phyloP scores from a whole-genome alignment of 2,888 invertebrate genomes.

The Sphaerophoria rueppellii region DNA sequence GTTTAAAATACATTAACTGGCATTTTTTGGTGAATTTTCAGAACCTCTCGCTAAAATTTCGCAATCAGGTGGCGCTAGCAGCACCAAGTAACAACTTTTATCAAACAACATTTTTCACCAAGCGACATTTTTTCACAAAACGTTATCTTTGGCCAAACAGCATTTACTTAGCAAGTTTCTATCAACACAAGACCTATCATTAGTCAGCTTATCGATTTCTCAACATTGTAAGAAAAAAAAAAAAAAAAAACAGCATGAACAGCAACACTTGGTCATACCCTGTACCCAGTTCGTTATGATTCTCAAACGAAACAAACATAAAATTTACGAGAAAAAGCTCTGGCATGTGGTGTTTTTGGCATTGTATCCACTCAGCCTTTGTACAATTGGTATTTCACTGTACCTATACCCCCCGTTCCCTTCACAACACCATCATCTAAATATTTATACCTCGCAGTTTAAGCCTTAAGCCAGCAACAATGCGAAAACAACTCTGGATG shows the following conservation, averaged over 20 bases:
- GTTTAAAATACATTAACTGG: too few species aligned
- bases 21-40: too few species aligned
- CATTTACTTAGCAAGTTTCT: too few species aligned
- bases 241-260: neutral
- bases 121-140: too few species aligned
- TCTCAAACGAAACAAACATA: slow-evolving; percentile 31
- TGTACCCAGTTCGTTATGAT: slow-evolving; percentile 22
- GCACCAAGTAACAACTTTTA: too few species aligned
- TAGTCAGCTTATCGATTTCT: neutral
- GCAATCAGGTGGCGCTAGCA: too few species aligned
- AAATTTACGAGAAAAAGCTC: slow-evolving; percentile 53
- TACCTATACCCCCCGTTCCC: neutral
- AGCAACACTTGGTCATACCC: slow-evolving; percentile 48
- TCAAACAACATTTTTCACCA: too few species aligned
- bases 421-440: neutral
- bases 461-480: slow-evolving; percentile 18
- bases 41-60: too few species aligned
- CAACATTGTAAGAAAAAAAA: neutral
- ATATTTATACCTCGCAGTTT: neutral
- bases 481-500: slow-evolving; percentile 1
- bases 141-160: too few species aligned
- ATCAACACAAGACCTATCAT: too few species aligned
- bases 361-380: slow-evolving; percentile 1
- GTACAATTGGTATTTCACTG: slow-evolving; percentile 43
- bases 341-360: slow-evolving; percentile 51